Evolutionary conservation across 2,797 vertebrate species (phyloP).

Genomic region (Acomys russatus): DNA sequence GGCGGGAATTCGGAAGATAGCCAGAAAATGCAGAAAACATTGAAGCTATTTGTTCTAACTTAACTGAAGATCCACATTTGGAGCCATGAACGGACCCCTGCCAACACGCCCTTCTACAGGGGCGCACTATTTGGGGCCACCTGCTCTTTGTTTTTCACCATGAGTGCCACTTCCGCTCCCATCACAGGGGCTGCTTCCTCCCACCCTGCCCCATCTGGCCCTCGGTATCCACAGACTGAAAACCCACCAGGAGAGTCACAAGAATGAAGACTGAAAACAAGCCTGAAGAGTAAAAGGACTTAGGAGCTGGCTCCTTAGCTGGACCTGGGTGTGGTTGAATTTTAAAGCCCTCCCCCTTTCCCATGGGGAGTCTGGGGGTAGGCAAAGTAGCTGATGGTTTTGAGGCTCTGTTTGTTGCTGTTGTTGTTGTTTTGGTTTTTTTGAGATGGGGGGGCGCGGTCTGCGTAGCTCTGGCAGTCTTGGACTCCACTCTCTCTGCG

Average conservation of each 20-base stretch:
- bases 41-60: constrained; percentile 53
- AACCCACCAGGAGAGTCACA: constrained; percentile 37
- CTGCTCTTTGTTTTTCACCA: neutral
- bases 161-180: neutral
- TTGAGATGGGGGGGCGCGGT: neutral
- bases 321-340: constrained; percentile 56
- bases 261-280: constrained; percentile 65
- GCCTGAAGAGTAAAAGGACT: constrained; percentile 54
- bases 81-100: constrained; percentile 34
- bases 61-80: constrained; percentile 55
- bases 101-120: constrained; percentile 49
- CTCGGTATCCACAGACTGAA: constrained; percentile 55
- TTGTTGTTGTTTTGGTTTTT: neutral
- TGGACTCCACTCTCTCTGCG: neutral
- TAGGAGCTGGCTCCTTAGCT: neutral
- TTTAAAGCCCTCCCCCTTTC: constrained; percentile 31
- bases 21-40: constrained; percentile 69
- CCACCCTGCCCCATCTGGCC: neutral
- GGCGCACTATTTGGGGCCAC: constrained; percentile 45
- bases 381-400: constrained; percentile 26
- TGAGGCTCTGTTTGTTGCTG: neutral
- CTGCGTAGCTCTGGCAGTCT: neutral
- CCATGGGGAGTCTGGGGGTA: neutral
- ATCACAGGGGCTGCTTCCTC: neutral
- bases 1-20: constrained; percentile 61